These are phyloP conservation scores for Megalops atlanticus DNA, from an alignment of 2,113 vertebrate genomes.

Conservation along the genomic window DNA sequence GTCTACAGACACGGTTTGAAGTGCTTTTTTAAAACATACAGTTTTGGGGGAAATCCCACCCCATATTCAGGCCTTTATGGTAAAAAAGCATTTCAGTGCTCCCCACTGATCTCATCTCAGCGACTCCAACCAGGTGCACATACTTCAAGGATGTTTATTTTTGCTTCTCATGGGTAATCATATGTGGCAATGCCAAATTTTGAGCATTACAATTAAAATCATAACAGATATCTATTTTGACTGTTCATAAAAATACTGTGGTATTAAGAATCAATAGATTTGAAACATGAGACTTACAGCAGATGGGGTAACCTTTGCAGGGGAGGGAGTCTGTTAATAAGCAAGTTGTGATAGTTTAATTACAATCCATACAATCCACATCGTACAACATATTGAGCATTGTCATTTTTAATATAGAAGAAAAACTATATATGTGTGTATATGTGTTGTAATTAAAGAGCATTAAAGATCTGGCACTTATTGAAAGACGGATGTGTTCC, in stretches of 20 bases:
- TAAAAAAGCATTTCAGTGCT: neutral
- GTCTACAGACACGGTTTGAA: no score
- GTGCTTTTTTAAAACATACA: no score
- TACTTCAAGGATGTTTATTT: neutral
- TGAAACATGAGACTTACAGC: neutral
- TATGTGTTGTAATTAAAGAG: no score
- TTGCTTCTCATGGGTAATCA: constrained; percentile 26
- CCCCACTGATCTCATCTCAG: neutral
- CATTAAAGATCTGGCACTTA: no score
- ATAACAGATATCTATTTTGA: constrained; percentile 47
- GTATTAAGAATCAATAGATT: constrained; percentile 47
- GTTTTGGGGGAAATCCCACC: no score
- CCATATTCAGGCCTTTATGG: no score
- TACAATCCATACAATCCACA: neutral
- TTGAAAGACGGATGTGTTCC: no score
- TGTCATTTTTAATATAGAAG: neutral
- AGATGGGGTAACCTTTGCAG: constrained; percentile 40
- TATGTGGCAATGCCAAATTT: constrained; percentile 23
- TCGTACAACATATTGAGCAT: neutral
- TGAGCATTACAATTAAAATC: constrained; percentile 24
- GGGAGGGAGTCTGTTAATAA: neutral
- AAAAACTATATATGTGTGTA: neutral
- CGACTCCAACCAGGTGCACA: neutral
- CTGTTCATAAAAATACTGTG: constrained; percentile 45
- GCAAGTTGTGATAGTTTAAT: neutral